phyloP scores from a whole-genome alignment of 1,140 invertebrate species.

The Ericerus pela region DNA sequence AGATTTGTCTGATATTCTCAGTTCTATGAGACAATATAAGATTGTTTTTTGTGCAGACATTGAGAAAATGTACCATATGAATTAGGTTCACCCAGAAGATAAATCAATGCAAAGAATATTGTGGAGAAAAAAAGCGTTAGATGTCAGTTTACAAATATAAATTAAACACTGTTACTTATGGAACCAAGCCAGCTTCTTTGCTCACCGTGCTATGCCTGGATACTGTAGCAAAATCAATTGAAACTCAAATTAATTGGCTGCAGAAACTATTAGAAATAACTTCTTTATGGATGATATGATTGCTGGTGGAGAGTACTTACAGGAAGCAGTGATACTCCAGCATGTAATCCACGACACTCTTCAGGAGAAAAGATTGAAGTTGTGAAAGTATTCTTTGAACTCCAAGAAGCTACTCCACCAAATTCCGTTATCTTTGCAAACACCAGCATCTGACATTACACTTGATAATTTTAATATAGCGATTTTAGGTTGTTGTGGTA shows the following conservation, averaged over 20 bases:
- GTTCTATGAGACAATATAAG: slow-evolving; percentile 22
- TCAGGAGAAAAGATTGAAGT: slow-evolving; percentile 19
- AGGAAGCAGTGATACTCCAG: slow-evolving; percentile 19
- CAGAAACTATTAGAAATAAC: slow-evolving; percentile 22
- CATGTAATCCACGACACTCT: slow-evolving; percentile 20
- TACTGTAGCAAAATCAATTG: slow-evolving; percentile 8
- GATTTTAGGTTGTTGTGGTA: slow-evolving; percentile 1
- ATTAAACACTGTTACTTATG: slow-evolving; percentile 27
- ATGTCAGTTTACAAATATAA: background rate
- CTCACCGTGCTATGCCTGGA: slow-evolving; percentile 27
- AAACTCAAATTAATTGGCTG: background rate
- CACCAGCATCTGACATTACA: background rate
- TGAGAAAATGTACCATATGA: slow-evolving; percentile 8
- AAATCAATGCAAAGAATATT: background rate
- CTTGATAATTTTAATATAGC: background rate
- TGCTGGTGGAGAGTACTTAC: slow-evolving; percentile 15
- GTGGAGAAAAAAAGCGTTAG: background rate
- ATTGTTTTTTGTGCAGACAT: background rate
- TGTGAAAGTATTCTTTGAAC: slow-evolving; percentile 24
- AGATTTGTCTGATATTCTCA: slow-evolving; percentile 25
- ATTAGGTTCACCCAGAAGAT: background rate
- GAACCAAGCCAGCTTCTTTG: slow-evolving; percentile 29
- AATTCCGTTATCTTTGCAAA: slow-evolving; percentile 15
- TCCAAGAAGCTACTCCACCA: background rate
- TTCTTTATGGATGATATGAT: slow-evolving; percentile 24